A percentile compares a stretch with the other conserved stretches of the same genome.
These are phyloP conservation scores for Epirrhoe tristata DNA, from an alignment of 2,888 invertebrate genomes.

Conservation along the genomic window DNA sequence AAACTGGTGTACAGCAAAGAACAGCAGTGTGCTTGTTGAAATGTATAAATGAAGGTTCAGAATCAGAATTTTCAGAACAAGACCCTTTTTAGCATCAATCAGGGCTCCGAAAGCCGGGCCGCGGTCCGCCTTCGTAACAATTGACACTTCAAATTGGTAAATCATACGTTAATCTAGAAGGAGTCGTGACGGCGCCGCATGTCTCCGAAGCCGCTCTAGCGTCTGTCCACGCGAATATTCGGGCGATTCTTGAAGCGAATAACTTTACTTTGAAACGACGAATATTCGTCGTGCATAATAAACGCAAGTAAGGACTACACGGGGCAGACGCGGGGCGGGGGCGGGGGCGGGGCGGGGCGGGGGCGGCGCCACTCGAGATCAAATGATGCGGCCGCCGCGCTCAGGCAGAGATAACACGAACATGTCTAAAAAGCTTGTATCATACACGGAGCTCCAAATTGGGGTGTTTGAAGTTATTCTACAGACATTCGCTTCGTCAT, in stretches of 20 bases:
- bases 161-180: conserved; percentile 74
- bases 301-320: background rate
- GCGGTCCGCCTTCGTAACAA: conserved; percentile 60
- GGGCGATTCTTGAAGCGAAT: no score
- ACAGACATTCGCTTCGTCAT: background rate
- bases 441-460: background rate
- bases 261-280: no score
- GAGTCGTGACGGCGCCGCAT: conserved; percentile 59
- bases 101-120: conserved; percentile 6
- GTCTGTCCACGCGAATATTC: conserved; percentile 12
- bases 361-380: conserved; percentile 33
- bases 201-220: conserved; percentile 4
- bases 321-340: conserved; percentile 4
- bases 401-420: background rate
- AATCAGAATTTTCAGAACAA: background rate
- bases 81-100: background rate
- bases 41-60: background rate
- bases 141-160: conserved; percentile 75
- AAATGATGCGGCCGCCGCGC: conserved; percentile 20
- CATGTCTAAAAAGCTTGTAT: conserved; percentile 1
- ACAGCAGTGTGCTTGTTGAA: background rate
- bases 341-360: conserved; percentile 1
- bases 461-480: background rate
- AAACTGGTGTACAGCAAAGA: background rate
- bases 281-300: background rate